A percentile compares a stretch with the other conserved stretches of the same genome.
These are phyloP conservation scores for Lanius ludovicianus DNA, from an alignment of 2,113 vertebrate genomes.

Conservation along the genomic window DNA sequence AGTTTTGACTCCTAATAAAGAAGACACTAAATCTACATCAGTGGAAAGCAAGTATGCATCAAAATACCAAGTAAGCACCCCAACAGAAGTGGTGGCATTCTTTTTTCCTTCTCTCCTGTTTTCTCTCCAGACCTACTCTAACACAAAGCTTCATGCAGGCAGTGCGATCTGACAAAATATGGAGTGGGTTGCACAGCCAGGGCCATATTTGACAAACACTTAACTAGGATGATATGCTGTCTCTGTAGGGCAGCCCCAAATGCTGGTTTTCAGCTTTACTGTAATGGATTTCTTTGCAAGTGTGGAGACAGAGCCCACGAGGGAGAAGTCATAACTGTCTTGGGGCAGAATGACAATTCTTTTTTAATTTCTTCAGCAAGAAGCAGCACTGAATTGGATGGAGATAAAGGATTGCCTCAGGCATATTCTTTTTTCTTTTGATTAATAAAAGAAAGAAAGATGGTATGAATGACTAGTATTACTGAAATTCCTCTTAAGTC, in stretches of 20 bases:
- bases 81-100: background rate
- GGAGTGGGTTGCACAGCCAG: background rate
- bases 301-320: background rate
- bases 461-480: background rate
- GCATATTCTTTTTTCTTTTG: background rate
- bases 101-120: background rate
- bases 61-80: background rate
- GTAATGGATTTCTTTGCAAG: background rate
- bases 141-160: background rate
- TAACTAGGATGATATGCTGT: background rate
- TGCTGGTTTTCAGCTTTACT: background rate
- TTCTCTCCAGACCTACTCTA: background rate
- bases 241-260: background rate
- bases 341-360: background rate
- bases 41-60: background rate
- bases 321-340: background rate
- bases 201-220: background rate
- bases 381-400: background rate
- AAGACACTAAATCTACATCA: background rate
- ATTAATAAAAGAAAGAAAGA: background rate
- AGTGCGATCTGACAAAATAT: background rate
- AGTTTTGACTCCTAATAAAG: background rate
- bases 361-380: background rate
- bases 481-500: slow-evolving; percentile 2
- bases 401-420: background rate